Conservation (phyloP, 2,888 invertebrate species). For the Dicycla oo region DNA sequence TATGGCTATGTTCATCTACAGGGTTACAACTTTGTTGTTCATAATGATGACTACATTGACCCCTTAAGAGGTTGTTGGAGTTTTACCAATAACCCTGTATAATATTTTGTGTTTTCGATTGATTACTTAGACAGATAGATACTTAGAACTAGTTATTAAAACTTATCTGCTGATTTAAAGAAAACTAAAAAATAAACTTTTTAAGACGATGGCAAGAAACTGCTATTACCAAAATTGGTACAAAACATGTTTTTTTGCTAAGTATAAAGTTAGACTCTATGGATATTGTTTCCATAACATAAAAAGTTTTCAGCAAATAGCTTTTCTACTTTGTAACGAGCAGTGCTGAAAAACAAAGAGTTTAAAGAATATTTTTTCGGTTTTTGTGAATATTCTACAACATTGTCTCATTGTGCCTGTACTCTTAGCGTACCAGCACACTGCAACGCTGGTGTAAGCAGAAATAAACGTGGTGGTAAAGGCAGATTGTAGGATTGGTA, state of each 20-base stretch:
- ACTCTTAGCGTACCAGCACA: background rate
- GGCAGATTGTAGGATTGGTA: background rate
- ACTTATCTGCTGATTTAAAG: background rate
- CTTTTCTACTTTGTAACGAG: constrained; percentile 23
- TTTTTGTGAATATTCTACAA: background rate
- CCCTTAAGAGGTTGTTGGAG: no score
- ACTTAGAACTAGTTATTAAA: background rate
- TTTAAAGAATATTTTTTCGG: background rate
- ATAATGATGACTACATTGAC: no score
- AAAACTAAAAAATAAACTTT: constrained; percentile 5
- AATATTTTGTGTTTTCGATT: background rate
- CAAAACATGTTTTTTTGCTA: constrained; percentile 43
- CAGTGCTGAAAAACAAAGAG: constrained; percentile 14
- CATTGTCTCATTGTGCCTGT: background rate
- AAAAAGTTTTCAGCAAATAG: constrained; percentile 41
- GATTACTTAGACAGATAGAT: background rate
- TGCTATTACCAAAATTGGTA: constrained; percentile 28
- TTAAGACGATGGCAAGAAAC: constrained; percentile 15
- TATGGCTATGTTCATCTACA: background rate
- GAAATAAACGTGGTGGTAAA: background rate
- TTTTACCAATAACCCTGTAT: no score
- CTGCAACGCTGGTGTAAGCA: background rate
- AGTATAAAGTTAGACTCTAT: constrained; percentile 45
- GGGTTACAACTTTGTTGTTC: no score
- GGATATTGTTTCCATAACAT: constrained; percentile 35